Evolutionary conservation across 2,797 vertebrate species (phyloP).

Genomic region (Sebastes wilsoni): DNA sequence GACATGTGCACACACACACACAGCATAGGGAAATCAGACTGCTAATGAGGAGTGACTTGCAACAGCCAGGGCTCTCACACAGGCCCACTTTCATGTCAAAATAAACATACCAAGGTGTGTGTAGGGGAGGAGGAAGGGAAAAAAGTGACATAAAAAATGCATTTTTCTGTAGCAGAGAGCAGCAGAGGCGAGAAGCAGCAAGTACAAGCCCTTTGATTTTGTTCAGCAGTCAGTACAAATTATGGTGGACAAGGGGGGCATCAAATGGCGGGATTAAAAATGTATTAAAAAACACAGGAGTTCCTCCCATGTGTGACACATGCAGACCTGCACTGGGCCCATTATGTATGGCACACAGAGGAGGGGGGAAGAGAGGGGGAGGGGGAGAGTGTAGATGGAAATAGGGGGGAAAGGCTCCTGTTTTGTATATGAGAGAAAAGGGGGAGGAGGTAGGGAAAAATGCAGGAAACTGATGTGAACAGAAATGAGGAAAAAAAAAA

Average conservation of each 20-base stretch:
- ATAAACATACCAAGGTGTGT: slow-evolving; percentile 74
- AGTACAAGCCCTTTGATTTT: slow-evolving; percentile 79
- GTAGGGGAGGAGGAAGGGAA: background rate
- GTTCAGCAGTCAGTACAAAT: slow-evolving; percentile 83
- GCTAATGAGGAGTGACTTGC: slow-evolving; percentile 76
- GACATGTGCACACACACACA: background rate
- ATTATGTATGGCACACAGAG: slow-evolving; percentile 75
- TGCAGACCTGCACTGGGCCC: slow-evolving; percentile 69
- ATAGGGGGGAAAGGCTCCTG: slow-evolving; percentile 29
- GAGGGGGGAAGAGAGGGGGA: slow-evolving; percentile 14
- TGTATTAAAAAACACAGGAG: slow-evolving; percentile 83
- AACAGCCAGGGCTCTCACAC: slow-evolving; percentile 62
- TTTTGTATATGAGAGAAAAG: slow-evolving; percentile 44
- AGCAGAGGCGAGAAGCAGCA: slow-evolving; percentile 63
- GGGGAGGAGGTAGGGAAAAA: slow-evolving; percentile 9
- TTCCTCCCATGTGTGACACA: slow-evolving; percentile 78
- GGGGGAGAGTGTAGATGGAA: slow-evolving; percentile 39
- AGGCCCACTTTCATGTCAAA: slow-evolving; percentile 76
- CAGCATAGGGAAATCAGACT: slow-evolving; percentile 54
- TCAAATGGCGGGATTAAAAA: slow-evolving; percentile 82
- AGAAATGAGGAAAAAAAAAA: slow-evolving; percentile 15
- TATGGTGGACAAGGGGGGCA: slow-evolving; percentile 80
- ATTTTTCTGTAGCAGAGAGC: slow-evolving; percentile 68
- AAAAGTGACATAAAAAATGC: slow-evolving; percentile 61
- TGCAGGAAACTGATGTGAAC: slow-evolving; percentile 25